phyloP scores from a whole-genome alignment of 2,888 invertebrate species.

The Rotaria sp. region DNA sequence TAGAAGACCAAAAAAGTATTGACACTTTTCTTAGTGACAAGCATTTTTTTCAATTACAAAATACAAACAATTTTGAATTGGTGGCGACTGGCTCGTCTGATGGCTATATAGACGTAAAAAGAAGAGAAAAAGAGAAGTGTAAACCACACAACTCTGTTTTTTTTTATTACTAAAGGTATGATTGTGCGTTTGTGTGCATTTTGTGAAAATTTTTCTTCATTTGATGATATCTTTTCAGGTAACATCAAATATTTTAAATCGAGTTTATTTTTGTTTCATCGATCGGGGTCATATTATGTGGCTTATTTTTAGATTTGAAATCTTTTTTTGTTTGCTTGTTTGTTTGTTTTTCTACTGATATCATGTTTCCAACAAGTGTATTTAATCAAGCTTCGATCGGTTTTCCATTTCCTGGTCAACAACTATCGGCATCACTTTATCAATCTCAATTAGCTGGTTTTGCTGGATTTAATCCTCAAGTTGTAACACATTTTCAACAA shows the following conservation, averaged over 20 bases:
- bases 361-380: not conserved
- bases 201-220: not conserved
- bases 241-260: not conserved
- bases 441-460: not conserved
- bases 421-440: not conserved
- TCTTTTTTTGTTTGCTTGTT: not conserved
- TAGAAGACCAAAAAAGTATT: not conserved
- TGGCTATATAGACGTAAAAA: not conserved
- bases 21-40: not conserved
- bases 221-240: not conserved
- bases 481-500: not conserved
- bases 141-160: not conserved
- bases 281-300: not conserved
- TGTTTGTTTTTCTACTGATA: not conserved
- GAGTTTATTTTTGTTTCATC: not conserved
- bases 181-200: not conserved
- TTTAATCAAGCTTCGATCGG: not conserved
- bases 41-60: not conserved
- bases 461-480: not conserved
- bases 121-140: not conserved
- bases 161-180: not conserved
- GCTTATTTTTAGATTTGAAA: not conserved
- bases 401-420: not conserved
- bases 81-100: not conserved
- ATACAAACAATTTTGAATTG: not conserved